Base-by-base conservation (phyloP, 2,113 vertebrate genomes). In the Centropristis striata region DNA sequence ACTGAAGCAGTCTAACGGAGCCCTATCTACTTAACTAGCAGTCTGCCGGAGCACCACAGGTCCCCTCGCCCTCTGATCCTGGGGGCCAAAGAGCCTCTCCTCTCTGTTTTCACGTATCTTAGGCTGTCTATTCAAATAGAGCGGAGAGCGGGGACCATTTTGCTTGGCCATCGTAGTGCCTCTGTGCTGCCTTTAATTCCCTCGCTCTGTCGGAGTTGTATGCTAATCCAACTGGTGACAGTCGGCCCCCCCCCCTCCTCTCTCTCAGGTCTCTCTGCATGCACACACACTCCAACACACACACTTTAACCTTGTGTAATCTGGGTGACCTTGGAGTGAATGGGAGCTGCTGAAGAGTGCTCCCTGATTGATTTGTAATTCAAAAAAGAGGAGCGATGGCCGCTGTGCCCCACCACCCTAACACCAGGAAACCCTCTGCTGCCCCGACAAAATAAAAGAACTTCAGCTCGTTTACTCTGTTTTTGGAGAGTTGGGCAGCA, bases 341-440 rank as follows among this genome's bases (percentile, higher is more conserved):
- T 95, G 95, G 94, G 94, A 95, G 94, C 94, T 90, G 67, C 53
- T 32, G 53, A 68, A 42, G 80, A 90, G 87, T 80, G 73, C 67
- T 70, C 94, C 93, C 93, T 87, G 94, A 96, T 96, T 97, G 96
- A 97, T 97, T 97, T 97, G 96, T 96, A 96, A 97, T 97, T 96
- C 95, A 96, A 95, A 32, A n/a, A 97, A 96, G 84, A 90, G 89
- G 91, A 93, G 94, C 82, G 92, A 80, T 67, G 78, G 73, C 54
- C 75, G 94, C 94, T 91, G 55, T 63, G 46, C 49, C 46, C 67
- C 50, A 2, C 6, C 53, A 21, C 3, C 11, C 53, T 28, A 28
- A 61, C 14, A 21, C 65, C 41, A 70, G 36, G 77, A 76, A 66
- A 53, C 27, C 51, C 25, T 32, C 84, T 90, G 28, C 69, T 83